Base-by-base conservation (phyloP, 2,888 invertebrate species). In the Melangyna quadrimaculata region DNA sequence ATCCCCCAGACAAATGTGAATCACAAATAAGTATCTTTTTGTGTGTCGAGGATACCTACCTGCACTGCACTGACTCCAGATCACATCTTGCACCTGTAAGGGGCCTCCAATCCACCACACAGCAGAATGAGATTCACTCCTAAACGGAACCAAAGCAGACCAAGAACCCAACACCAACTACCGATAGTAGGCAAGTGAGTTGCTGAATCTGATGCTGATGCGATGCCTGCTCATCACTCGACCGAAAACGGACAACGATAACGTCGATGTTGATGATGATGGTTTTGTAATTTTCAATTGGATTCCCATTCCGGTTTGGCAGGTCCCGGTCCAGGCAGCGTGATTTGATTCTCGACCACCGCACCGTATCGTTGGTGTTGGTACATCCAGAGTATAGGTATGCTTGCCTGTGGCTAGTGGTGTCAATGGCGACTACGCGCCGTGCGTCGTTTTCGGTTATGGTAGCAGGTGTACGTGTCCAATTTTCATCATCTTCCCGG, bases 271-370 rank as follows among this genome's bases (percentile, higher is more conserved):
- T 63, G 70, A 78, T 78, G 78, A 69, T 71, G 83, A 79, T 79
- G 79, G 75, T 79, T 82, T 82, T 79, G 83, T 84, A 84, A 84
- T 79, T 84, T 84, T 78, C 83, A 75, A 84, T 84, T 84, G 70
- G 51, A 84, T 71, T 84, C 70, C 74, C 57, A 71, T 73, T 83
- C 69, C 63, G 61, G 78, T 40, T 69, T 17, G 40, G 83, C 79
- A 73, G 74, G 69, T 78, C 43, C 55, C 69, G 43, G 57, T 45
- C 12, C 17, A 19, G 12, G 6, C 22, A 10, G 17, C 19, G 29
- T 51, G 51, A 67, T 67, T 67, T 24, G 10, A 24, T 51, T 51
- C 51, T 51, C 48, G 22, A 67, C 67, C 35, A 51, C 35, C 48
- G 8, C n/a, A n/a, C n/a, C n/a, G n/a, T n/a, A n/a, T n/a, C 35